These are phyloP conservation scores for Myiothlypis chrysogaster DNA, from an alignment of 2,797 vertebrate species.

Conservation along the genomic window DNA sequence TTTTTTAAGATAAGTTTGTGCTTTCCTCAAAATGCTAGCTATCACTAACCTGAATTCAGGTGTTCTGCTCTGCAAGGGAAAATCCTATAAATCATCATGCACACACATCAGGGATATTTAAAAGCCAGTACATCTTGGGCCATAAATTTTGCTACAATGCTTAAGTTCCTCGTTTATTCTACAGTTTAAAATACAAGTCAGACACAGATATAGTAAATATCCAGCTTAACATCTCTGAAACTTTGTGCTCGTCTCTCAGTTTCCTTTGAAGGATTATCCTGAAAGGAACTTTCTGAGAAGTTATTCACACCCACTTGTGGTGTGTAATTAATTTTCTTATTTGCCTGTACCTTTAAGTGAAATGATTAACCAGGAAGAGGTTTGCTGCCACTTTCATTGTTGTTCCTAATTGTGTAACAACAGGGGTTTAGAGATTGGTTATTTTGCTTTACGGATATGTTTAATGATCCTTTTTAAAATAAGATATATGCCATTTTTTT, in stretches of 20 bases:
- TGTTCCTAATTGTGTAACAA: neutral
- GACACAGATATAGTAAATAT: neutral
- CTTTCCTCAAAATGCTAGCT: neutral
- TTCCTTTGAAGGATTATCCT: neutral
- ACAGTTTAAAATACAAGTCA: neutral
- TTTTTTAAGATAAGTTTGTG: neutral
- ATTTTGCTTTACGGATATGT: neutral
- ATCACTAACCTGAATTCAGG: neutral
- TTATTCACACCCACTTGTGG: neutral
- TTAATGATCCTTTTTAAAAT: neutral
- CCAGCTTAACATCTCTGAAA: neutral
- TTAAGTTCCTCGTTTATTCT: neutral
- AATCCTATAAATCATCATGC: neutral
- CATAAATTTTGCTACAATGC: neutral
- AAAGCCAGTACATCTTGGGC: neutral
- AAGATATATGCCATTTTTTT: neutral
- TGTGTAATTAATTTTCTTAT: neutral
- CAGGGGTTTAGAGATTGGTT: neutral
- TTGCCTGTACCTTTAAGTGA: neutral
- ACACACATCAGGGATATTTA: rapidly evolving
- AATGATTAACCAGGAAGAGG: neutral
- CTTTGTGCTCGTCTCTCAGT: neutral
- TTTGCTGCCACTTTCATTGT: neutral
- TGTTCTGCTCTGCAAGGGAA: neutral
- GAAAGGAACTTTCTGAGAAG: neutral